Percentiles rank a stretch among this genome's conserved stretches.
phyloP scores from a whole-genome alignment of 2,113 vertebrate species.

The Colinus virginianus region DNA sequence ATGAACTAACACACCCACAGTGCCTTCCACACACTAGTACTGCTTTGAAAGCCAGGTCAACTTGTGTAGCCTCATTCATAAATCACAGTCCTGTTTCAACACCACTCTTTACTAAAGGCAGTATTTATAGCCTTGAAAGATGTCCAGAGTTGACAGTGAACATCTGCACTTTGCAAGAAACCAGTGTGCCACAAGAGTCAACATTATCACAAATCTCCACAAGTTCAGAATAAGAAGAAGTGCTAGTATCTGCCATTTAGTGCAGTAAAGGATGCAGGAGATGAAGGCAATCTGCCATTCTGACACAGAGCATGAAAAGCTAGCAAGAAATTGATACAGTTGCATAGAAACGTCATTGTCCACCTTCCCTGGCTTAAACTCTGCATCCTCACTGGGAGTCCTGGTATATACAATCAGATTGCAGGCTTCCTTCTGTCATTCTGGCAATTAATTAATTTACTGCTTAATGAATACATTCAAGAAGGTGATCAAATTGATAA shows the following conservation, averaged over 20 bases:
- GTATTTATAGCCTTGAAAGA: constrained; percentile 49
- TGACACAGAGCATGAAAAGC: not conserved
- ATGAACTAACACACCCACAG: not conserved
- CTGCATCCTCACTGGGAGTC: not conserved
- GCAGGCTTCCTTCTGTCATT: not conserved
- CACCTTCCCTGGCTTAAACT: not conserved
- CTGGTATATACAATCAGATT: fast-evolving
- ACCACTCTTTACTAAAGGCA: constrained; percentile 1
- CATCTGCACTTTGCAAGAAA: constrained; percentile 32
- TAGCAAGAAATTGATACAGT: not conserved
- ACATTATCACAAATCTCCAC: not conserved
- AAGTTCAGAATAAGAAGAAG: constrained; percentile 12
- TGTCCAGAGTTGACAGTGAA: constrained; percentile 57
- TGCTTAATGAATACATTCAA: not conserved
- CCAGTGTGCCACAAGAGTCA: not conserved
- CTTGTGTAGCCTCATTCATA: not conserved
- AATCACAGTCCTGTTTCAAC: constrained; percentile 6
- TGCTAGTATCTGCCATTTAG: not conserved
- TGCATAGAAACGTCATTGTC: not conserved
- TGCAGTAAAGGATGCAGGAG: not conserved
- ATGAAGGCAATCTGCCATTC: not conserved
- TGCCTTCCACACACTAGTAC: not conserved
- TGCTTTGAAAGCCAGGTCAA: not conserved
- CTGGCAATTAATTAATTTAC: not conserved
- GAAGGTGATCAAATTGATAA: not conserved